These are phyloP conservation scores for Oreochromis niloticus DNA, from an alignment of 2,113 vertebrate species.

Conservation along the genomic window DNA sequence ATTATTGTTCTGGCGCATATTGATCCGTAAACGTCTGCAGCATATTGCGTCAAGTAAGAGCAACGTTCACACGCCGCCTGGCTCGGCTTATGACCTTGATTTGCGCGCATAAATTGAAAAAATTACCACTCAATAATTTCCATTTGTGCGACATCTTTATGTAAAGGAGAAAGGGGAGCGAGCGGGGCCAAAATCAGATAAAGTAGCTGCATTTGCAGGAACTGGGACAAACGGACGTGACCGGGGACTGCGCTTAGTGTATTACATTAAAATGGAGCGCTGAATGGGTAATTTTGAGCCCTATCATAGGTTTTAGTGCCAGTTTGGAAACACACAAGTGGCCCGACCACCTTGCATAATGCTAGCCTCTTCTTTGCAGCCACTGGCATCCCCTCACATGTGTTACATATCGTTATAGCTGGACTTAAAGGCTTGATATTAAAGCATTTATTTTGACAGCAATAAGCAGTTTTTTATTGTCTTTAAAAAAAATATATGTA, in stretches of 20 bases:
- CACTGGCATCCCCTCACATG: neutral
- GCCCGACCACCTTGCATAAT: conserved; percentile 44
- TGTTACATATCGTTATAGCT: neutral
- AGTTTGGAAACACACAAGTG: conserved; percentile 63
- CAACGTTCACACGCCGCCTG: conserved; percentile 75
- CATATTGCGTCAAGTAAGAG: conserved; percentile 86
- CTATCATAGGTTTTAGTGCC: conserved; percentile 45
- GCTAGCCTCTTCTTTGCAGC: conserved; percentile 12
- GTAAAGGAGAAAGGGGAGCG: conserved; percentile 55
- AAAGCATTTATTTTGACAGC: neutral
- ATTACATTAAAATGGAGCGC: conserved; percentile 64
- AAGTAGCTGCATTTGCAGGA: conserved; percentile 52
- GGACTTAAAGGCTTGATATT: neutral
- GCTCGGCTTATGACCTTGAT: conserved; percentile 83
- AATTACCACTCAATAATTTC: conserved; percentile 75
- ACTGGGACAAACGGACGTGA: conserved; percentile 60
- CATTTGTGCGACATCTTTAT: conserved; percentile 66
- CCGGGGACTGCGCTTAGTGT: conserved; percentile 37
- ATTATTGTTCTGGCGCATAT: conserved; percentile 85
- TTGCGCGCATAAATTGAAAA: conserved; percentile 76
- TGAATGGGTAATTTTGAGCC: conserved; percentile 59
- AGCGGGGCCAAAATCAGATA: conserved; percentile 57
- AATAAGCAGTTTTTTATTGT: neutral
- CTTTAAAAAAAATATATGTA: fast-evolving
- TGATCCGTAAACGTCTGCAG: conserved; percentile 86